Base-by-base conservation (phyloP, 2,113 vertebrate species). In the Labrus mixtus region DNA sequence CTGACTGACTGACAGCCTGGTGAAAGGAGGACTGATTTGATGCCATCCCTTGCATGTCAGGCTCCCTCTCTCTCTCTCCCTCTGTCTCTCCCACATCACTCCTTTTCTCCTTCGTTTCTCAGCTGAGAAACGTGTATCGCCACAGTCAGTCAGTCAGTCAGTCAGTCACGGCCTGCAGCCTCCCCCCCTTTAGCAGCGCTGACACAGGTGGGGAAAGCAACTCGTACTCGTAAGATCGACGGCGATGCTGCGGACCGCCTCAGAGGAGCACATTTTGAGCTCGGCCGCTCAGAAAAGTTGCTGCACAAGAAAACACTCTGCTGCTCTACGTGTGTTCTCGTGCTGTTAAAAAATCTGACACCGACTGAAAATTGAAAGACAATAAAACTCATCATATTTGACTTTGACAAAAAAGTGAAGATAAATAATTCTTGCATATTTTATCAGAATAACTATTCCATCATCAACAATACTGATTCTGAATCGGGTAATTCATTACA, bases 11-110 rank as follows among this genome's bases (percentile, higher is more conserved):
- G 88, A 90, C 87, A 87, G 80, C 56, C 62, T 56, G 82, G 53
- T 84, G 89, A 83, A 86, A 87, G 72, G 78, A 81, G 55, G 78
- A 83, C 74, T 79, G 76, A 86, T 83, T 72, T 76, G 80, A 90
- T 87, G 80, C 81, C 86, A 84, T 87, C 82, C 82, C 81, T 62
- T 84, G 78, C 77, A 81, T 86, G 76, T 81, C 79, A 79, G 65
- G 61, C 74, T 64, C 72, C 37, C 76, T 64, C 56, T 65, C 72
- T 25, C 10, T 50, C 63, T 54, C 46, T 63, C 73, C 25, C 50
- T 58, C 51, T 50, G 17, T 37, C 51, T 55, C 62, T 65, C 78
- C 54, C 79, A 55, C 76, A 73, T 69, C 68, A 36, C 81, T 79
- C 58, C 59, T 69, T 76, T 41, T 61, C 58, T 71, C 80, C 61